Conservation (phyloP, 2,888 invertebrate species). For the Aporophyla lueneburgensis region DNA sequence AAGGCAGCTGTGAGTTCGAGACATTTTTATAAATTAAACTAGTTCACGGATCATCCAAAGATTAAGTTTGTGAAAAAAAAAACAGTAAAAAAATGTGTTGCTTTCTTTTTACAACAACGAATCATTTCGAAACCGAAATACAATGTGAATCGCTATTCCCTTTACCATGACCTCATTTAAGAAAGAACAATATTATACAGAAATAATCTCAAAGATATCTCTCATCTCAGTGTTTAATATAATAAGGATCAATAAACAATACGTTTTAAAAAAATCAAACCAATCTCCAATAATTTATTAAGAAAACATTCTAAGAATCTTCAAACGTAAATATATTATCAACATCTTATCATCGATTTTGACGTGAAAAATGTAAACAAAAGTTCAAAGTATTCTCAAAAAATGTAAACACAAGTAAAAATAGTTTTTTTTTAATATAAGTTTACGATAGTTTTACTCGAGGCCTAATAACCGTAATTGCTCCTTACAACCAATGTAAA, state of each 20-base stretch:
- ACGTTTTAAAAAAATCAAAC: neutral
- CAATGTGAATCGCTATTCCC: neutral
- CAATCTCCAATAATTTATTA: slow-evolving; percentile 23
- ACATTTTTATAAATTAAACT: neutral
- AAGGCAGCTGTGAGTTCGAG: neutral
- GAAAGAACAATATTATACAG: neutral
- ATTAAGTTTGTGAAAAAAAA: slow-evolving; percentile 1
- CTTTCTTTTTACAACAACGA: neutral
- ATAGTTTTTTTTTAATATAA: slow-evolving; percentile 1
- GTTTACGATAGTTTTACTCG: neutral
- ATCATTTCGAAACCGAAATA: neutral
- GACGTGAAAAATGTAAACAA: slow-evolving; percentile 44
- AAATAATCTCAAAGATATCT: slow-evolving; percentile 28
- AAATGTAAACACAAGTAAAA: slow-evolving; percentile 30
- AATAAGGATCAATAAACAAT: slow-evolving; percentile 47
- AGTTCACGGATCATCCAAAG: neutral
- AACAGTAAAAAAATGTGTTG: neutral
- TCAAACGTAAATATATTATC: slow-evolving; percentile 30
- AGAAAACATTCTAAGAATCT: slow-evolving; percentile 25
- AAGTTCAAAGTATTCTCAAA: slow-evolving; percentile 28
- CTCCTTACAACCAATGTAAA: slow-evolving; percentile 21
- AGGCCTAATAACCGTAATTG: slow-evolving; percentile 19
- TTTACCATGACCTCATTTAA: slow-evolving; percentile 37
- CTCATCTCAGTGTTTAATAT: slow-evolving; percentile 3
- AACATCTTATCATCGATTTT: slow-evolving; percentile 26